A percentile compares a stretch with the other conserved stretches of the same genome.
These are phyloP conservation scores for Actinemys pallida DNA, from an alignment of 2,113 vertebrate genomes.

Conservation along the genomic window DNA sequence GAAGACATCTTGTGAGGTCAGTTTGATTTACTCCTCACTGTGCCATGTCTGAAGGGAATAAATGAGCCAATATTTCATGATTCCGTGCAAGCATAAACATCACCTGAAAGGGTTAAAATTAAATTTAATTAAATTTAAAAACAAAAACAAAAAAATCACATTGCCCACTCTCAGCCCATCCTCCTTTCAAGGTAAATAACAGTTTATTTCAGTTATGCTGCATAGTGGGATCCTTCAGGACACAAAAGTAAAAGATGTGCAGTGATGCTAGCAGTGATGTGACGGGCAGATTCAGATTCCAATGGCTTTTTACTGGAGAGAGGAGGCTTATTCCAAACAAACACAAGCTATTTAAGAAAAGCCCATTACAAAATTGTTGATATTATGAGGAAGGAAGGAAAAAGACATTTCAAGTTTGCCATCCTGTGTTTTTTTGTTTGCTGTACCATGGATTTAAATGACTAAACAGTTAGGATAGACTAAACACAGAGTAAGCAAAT, in stretches of 20 bases:
- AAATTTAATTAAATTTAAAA: neutral
- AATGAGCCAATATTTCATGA: neutral
- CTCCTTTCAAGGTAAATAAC: neutral
- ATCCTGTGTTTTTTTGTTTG: neutral
- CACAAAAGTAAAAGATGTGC: neutral
- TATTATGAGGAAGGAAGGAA: fast-evolving
- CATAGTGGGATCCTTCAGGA: conserved; percentile 7
- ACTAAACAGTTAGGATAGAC: neutral
- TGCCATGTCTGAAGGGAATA: neutral
- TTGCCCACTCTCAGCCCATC: neutral
- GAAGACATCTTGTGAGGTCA: neutral
- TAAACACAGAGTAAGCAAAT: neutral
- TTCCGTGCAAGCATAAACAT: neutral
- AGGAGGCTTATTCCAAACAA: conserved; percentile 10
- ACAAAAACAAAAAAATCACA: neutral
- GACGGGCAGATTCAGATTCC: neutral
- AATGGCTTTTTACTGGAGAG: neutral
- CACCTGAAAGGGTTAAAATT: conserved; percentile 4
- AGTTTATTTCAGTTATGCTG: neutral
- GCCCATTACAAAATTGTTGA: neutral
- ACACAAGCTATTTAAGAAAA: neutral
- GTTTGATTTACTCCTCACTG: neutral
- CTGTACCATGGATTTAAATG: neutral
- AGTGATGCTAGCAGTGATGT: neutral
- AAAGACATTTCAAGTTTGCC: neutral